Evolutionary conservation across 1,140 invertebrate species (phyloP).

Genomic region (Macrosteles quadrilineatus): DNA sequence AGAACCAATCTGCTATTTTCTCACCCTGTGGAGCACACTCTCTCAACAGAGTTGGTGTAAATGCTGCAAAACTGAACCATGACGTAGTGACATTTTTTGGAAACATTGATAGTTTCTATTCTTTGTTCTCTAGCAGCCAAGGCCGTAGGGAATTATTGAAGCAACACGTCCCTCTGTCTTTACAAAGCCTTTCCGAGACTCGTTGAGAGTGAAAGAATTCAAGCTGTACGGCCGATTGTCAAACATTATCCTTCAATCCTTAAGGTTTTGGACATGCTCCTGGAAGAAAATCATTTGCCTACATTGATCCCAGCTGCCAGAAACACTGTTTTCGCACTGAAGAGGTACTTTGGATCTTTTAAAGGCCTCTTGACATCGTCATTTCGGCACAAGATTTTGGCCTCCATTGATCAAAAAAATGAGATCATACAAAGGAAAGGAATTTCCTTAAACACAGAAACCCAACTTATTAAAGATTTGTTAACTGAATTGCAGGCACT

Average conservation of each 20-base stretch:
- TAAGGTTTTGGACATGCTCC: background rate
- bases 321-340: too few relatives aligned
- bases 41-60: slow-evolving; percentile 21
- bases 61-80: background rate
- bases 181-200: too few relatives aligned
- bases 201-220: background rate
- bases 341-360: too few relatives aligned
- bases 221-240: background rate
- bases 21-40: slow-evolving; percentile 36
- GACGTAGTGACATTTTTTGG: background rate
- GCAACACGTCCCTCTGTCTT: too few relatives aligned
- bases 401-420: background rate
- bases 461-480: background rate
- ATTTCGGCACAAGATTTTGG: background rate
- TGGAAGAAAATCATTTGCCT: background rate
- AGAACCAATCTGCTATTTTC: slow-evolving; percentile 32
- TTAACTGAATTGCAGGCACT: background rate
- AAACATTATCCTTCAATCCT: background rate
- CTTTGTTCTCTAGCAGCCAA: background rate
- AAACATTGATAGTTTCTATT: background rate
- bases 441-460: too few relatives aligned
- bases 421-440: background rate
- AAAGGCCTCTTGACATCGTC: background rate
- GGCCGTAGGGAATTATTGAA: background rate
- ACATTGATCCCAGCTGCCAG: too few relatives aligned